Conservation (phyloP, 2,113 vertebrate species). For the Ascaphus truei region DNA sequence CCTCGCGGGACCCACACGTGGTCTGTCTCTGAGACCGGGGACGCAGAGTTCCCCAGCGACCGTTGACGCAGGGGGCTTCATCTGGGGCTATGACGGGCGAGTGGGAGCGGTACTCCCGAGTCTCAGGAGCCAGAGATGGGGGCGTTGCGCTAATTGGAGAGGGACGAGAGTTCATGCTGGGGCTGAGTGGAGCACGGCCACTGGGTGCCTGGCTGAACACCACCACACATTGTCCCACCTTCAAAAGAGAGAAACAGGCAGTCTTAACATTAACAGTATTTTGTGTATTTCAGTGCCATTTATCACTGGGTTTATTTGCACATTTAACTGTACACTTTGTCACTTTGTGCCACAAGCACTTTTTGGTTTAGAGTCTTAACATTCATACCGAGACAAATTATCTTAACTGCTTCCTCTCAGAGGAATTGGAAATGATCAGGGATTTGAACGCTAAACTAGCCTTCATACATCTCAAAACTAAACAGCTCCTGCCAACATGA, state of each 20-base stretch:
- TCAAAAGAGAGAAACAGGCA: constrained; percentile 31
- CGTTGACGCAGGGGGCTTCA: constrained; percentile 92
- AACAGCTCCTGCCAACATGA: too few species aligned
- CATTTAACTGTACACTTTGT: too few species aligned
- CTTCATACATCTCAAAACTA: too few species aligned
- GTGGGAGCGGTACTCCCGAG: constrained; percentile 83
- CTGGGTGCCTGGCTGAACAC: constrained; percentile 97
- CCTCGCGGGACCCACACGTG: constrained; percentile 71
- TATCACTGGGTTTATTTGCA: too few species aligned
- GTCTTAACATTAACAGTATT: too few species aligned
- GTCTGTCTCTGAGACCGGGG: constrained; percentile 74
- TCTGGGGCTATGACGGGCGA: constrained; percentile 81
- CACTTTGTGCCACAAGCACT: too few species aligned
- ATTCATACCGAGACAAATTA: too few species aligned
- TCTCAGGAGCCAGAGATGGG: constrained; percentile 77
- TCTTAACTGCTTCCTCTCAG: too few species aligned
- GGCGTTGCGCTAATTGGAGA: constrained; percentile 95
- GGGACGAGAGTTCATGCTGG: constrained; percentile 92
- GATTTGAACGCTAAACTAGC: too few species aligned
- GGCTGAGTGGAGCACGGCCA: constrained; percentile 89
- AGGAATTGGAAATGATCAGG: too few species aligned
- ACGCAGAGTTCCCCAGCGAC: constrained; percentile 91
- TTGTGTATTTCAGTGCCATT: too few species aligned
- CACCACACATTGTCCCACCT: constrained; percentile 96
- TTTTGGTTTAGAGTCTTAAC: too few species aligned